Conservation (phyloP, 1,140 invertebrate genomes). For the Bursaphelenchus mucronatus region DNA sequence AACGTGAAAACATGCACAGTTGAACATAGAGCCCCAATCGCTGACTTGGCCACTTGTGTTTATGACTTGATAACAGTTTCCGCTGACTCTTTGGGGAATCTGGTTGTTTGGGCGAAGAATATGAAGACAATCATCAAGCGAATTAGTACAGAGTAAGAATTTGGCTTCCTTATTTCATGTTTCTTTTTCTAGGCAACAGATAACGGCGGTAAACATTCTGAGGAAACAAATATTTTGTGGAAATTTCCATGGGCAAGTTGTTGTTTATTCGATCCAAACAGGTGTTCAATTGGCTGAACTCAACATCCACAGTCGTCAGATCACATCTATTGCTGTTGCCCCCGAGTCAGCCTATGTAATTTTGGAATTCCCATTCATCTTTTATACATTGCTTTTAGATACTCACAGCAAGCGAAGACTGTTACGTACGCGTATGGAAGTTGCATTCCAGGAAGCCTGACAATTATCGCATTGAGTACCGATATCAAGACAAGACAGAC, state of each 20-base stretch:
- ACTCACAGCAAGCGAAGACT: conserved; percentile 47
- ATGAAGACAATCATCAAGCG: conserved; percentile 41
- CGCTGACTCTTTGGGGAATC: conserved; percentile 33
- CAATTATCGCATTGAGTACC: conserved; percentile 48
- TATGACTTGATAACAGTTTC: conserved; percentile 46
- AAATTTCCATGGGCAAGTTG: conserved; percentile 42
- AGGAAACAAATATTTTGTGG: conserved; percentile 49
- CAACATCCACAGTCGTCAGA: conserved; percentile 45
- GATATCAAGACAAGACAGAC: conserved; percentile 34
- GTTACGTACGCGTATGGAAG: conserved; percentile 49
- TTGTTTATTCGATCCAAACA: conserved; percentile 39
- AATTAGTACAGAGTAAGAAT: not conserved
- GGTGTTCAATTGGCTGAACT: conserved; percentile 45
- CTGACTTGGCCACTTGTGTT: conserved; percentile 45
- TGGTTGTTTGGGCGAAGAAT: conserved; percentile 49
- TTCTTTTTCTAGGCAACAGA: conserved; percentile 35
- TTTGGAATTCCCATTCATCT: not conserved
- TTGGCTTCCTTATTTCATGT: too few species aligned
- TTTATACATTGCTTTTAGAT: conserved; percentile 17
- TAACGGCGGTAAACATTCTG: conserved; percentile 41
- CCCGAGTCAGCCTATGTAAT: conserved; percentile 45
- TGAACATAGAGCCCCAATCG: conserved; percentile 41
- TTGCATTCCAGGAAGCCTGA: conserved; percentile 51
- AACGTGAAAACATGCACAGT: conserved; percentile 32
- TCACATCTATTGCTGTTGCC: conserved; percentile 45